Evolutionary conservation across 2,888 invertebrate genomes (phyloP).

Genomic region (Rhingia campestris): DNA sequence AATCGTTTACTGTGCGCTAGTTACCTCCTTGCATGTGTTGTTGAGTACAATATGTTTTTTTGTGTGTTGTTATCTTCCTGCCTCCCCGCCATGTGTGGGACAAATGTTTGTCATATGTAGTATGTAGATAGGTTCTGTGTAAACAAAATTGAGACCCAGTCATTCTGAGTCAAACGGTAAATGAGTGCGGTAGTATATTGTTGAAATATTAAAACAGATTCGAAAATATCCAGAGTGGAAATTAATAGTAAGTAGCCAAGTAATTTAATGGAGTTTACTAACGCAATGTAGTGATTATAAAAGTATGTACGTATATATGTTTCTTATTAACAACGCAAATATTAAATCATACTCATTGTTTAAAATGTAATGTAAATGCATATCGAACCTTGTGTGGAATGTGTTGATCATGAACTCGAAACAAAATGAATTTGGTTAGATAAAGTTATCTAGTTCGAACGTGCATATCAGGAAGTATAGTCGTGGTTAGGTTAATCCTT

Average conservation of each 20-base stretch:
- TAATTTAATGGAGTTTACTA: not conserved
- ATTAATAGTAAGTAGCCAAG: not conserved
- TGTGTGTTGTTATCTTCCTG: constrained; percentile 25
- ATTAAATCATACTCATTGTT: too few relatives aligned
- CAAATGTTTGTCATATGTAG: constrained; percentile 62
- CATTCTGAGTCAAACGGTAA: constrained; percentile 59
- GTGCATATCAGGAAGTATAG: too few relatives aligned
- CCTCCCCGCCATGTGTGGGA: constrained; percentile 56
- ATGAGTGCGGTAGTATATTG: constrained; percentile 43
- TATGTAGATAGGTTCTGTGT: constrained; percentile 45
- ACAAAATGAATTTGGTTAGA: too few relatives aligned
- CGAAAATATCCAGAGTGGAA: not conserved
- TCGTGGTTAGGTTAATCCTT: too few relatives aligned
- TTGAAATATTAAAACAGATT: constrained; percentile 1
- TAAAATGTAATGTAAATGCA: too few relatives aligned
- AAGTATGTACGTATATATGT: too few relatives aligned
- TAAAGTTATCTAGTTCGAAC: too few relatives aligned
- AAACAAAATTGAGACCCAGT: constrained; percentile 47
- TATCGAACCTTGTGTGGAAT: too few relatives aligned
- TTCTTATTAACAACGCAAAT: too few relatives aligned
- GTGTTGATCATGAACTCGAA: too few relatives aligned
- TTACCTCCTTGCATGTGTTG: constrained; percentile 60
- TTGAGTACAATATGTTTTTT: constrained; percentile 59
- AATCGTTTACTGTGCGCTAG: constrained; percentile 38
- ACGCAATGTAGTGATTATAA: too few relatives aligned